Evolutionary conservation across 1,140 invertebrate species (phyloP).

Genomic region (Ephestia elutella): DNA sequence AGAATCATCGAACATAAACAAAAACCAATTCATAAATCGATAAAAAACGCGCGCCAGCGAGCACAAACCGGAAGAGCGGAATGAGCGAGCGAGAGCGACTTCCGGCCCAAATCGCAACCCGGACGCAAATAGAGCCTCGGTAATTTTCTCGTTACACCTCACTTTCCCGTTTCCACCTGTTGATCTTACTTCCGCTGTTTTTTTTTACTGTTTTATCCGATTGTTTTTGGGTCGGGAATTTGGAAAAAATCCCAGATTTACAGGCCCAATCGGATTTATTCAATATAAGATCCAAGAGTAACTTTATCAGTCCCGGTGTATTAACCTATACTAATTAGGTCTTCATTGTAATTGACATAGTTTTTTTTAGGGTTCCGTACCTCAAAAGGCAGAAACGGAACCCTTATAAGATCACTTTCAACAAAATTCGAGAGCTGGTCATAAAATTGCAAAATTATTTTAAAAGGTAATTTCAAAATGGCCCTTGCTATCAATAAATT

Average conservation of each 20-base stretch:
- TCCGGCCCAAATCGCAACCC: slow-evolving; percentile 22
- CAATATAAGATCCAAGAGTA: too few relatives aligned
- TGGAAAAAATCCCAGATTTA: background rate
- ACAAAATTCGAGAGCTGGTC: too few relatives aligned
- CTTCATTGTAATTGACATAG: too few relatives aligned
- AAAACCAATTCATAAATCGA: background rate
- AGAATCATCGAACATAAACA: background rate
- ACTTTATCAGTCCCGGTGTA: too few relatives aligned
- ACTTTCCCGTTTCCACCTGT: slow-evolving; percentile 17
- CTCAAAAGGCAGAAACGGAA: too few relatives aligned
- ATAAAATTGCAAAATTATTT: too few relatives aligned
- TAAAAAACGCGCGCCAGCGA: slow-evolving; percentile 5
- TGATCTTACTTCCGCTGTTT: slow-evolving; percentile 9
- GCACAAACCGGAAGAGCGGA: slow-evolving; percentile 11
- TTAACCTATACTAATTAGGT: too few relatives aligned
- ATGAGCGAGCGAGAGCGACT: slow-evolving; percentile 18
- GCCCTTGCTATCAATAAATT: too few relatives aligned
- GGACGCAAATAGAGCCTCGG: slow-evolving; percentile 25
- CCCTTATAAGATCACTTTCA: too few relatives aligned
- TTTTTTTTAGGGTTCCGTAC: too few relatives aligned
- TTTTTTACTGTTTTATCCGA: background rate
- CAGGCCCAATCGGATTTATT: too few relatives aligned
- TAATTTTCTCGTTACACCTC: slow-evolving; percentile 23
- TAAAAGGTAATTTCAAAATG: too few relatives aligned
- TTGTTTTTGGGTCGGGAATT: background rate